Evolutionary conservation across 1,140 invertebrate genomes (phyloP).

Genomic region (Saccostrea glomerata): DNA sequence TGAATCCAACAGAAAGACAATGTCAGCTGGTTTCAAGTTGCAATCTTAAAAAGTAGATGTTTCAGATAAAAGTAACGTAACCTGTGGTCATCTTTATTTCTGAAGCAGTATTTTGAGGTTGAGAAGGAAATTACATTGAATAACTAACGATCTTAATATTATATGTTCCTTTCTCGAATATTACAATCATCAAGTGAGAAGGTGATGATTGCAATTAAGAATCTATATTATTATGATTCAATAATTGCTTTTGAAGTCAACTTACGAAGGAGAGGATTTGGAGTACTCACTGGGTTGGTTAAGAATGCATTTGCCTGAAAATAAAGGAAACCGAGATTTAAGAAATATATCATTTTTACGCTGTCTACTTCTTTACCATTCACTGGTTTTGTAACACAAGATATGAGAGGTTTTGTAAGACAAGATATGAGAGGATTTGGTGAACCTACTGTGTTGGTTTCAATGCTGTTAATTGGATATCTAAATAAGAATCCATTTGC

Average conservation of each 20-base stretch:
- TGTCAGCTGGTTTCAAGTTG: slow-evolving; percentile 49
- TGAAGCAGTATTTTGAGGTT: too few species aligned
- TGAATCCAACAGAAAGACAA: slow-evolving; percentile 58
- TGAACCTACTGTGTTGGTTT: background rate
- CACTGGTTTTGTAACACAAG: background rate
- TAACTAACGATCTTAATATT: too few species aligned
- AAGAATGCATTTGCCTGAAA: background rate
- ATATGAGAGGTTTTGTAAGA: background rate
- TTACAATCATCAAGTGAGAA: too few species aligned
- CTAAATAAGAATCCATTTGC: background rate
- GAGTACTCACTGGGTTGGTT: background rate
- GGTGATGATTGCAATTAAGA: background rate
- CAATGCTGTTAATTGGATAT: too few species aligned
- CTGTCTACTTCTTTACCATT: background rate
- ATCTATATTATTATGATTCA: background rate
- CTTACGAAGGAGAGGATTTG: background rate
- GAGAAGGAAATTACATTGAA: too few species aligned
- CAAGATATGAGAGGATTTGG: background rate
- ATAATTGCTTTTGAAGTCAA: background rate
- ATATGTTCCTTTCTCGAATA: too few species aligned
- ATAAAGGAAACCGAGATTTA: background rate
- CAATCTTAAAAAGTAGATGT: slow-evolving; percentile 43
- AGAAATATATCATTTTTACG: background rate
- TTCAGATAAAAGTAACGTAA: too few species aligned
- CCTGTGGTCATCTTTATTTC: too few species aligned